Conservation (phyloP, 1,140 invertebrate species). For the Heliothis virescens region DNA sequence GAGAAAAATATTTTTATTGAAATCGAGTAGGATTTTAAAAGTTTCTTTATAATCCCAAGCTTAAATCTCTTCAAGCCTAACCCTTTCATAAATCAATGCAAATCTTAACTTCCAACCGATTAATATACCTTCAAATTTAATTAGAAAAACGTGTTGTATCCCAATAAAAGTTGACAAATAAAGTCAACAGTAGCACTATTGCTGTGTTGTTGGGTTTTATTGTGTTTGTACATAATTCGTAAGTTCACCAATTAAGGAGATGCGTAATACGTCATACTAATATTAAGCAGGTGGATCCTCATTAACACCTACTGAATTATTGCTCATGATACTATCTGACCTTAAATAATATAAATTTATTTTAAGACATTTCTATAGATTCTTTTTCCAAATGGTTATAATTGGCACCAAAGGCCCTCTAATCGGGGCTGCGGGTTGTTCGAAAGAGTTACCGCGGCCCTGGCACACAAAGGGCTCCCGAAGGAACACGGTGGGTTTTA, state of each 20-base stretch:
- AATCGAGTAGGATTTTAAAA: too few species aligned
- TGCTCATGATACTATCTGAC: conserved; percentile 32
- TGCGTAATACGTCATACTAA: conserved; percentile 13
- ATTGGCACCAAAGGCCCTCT: too few species aligned
- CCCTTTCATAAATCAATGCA: conserved; percentile 3
- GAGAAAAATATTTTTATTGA: too few species aligned
- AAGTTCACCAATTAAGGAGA: conserved; percentile 17
- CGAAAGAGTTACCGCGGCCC: too few species aligned
- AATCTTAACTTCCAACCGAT: conserved; percentile 17
- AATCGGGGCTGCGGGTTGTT: too few species aligned
- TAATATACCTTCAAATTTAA: conserved; percentile 17
- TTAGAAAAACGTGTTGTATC: conserved; percentile 28
- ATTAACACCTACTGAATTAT: conserved; percentile 39
- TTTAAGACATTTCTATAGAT: background rate
- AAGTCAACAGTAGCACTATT: conserved; percentile 36
- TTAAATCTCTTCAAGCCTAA: background rate
- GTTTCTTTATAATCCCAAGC: too few species aligned
- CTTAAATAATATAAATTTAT: background rate
- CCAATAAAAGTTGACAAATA: conserved; percentile 41
- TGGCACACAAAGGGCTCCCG: too few species aligned
- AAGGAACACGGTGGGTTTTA: too few species aligned
- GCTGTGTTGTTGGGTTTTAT: conserved; percentile 3
- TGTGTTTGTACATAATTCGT: conserved; percentile 23
- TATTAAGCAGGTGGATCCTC: conserved; percentile 18
- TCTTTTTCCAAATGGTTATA: background rate